Evolutionary conservation across 2,797 vertebrate genomes (phyloP), one percentile per base, ranked within the genome.

Genomic region (Orientallactaga sibirica): DNA sequence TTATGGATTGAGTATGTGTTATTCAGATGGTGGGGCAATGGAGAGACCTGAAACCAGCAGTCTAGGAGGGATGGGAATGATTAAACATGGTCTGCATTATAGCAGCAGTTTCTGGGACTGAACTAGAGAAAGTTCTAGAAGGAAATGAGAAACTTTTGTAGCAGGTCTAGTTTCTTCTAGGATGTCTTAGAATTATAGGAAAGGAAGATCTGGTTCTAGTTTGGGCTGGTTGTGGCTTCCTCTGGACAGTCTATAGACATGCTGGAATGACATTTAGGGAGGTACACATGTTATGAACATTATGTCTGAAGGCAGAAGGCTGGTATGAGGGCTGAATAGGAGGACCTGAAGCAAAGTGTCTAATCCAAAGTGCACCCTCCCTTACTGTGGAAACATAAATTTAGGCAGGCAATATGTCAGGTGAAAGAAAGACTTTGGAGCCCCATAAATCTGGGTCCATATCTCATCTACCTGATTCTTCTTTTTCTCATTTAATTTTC

Each of bases 111-210:
- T 96, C 29, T 80, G 24, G 68, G 66, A 75, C 3, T 66, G 25
- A 77, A 41, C 52, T 67, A 66, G n/a, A 86, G 73, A 55, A 92
- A 74, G 71, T 25, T 86, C 61, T 75, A 24, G 55, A 92, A 79
- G 70, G 71, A 84, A 91, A 92, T 58, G 24, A 92, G 43, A 75
- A 67, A 68, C 14, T 75, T n/a, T 10, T 22, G 33, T 16, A 58
- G 12, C 55, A 12, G 15, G 7, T 89, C 58, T 82, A 41, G 19
- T 86, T 91, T 76, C n/a, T 92, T 68, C 20, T 52, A 73, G 64
- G 75, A 41, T 43, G 16, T 79, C 70, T 68, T 62, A 27, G 70
- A 48, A 55, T 71, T 68, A 55, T 1, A 58, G 77, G 37, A 79
- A 78, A 64, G 3, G 41, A 66, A 8, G 61, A 24, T 74, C n/a